These are phyloP conservation scores for Bufo gargarizans DNA, from an alignment of 2,113 vertebrate genomes.

Conservation along the genomic window DNA sequence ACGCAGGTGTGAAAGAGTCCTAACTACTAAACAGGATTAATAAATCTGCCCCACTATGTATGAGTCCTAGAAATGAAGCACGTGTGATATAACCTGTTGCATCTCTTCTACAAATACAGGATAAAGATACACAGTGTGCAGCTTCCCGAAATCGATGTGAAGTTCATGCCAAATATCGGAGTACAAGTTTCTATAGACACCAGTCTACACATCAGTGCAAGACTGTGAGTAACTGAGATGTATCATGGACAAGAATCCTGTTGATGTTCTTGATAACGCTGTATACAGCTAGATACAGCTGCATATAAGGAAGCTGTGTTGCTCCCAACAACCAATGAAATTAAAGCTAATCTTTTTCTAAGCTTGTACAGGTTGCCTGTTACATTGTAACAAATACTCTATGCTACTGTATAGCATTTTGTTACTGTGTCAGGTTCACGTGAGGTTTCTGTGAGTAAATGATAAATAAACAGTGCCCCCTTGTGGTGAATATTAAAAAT, in stretches of 20 bases:
- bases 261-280: neutral
- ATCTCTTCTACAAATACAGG: constrained; percentile 51
- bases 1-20: too few relatives aligned
- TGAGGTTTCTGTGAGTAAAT: neutral
- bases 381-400: neutral
- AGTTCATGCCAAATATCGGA: constrained; percentile 60
- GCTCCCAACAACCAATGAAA: neutral
- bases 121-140: constrained; percentile 57
- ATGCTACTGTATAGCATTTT: too few relatives aligned
- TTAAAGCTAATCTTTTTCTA: neutral
- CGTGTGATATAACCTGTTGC: constrained; percentile 42
- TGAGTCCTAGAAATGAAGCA: neutral
- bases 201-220: constrained; percentile 60
- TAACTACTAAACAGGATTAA: too few relatives aligned
- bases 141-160: constrained; percentile 54
- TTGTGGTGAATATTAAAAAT: neutral
- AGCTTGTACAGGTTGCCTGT: neutral
- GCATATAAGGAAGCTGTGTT: neutral
- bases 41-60: too few relatives aligned
- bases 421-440: neutral
- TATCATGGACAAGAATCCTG: neutral
- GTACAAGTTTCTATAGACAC: constrained; percentile 55
- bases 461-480: neutral
- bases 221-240: constrained; percentile 59
- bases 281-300: neutral